phyloP scores from a whole-genome alignment of 2,113 vertebrate species.

The Stomatorhinus ivindoensis region DNA sequence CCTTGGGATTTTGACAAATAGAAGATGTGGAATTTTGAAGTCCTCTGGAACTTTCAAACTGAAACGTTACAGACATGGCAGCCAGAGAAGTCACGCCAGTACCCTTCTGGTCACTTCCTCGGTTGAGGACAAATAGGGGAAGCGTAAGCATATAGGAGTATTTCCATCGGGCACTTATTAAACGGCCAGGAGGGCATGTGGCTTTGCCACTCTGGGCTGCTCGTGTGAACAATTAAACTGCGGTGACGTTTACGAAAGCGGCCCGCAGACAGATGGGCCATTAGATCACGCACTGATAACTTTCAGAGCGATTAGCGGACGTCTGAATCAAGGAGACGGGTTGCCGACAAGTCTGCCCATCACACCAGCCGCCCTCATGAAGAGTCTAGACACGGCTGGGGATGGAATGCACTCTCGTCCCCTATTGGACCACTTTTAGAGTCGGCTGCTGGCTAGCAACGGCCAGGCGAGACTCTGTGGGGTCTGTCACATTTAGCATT shows the following conservation, averaged over 20 bases:
- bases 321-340: too few species aligned
- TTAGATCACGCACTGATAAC: not conserved
- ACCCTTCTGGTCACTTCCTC: not conserved
- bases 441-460: not conserved
- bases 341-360: not conserved
- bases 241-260: not conserved
- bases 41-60: not conserved
- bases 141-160: not conserved
- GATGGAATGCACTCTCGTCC: not conserved
- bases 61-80: not conserved
- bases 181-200: not conserved
- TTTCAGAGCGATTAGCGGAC: not conserved
- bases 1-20: not conserved
- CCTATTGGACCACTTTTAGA: not conserved
- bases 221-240: not conserved
- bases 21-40: not conserved
- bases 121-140: not conserved
- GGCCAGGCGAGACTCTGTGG: not conserved
- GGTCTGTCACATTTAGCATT: slow-evolving; percentile 8
- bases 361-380: not conserved
- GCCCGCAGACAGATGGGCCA: not conserved
- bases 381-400: not conserved
- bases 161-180: not conserved
- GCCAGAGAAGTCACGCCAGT: not conserved
- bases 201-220: not conserved